Evolutionary conservation across 1,140 invertebrate genomes (phyloP), one percentile per base, ranked within the genome.

Genomic region (Anastrepha obliqua): DNA sequence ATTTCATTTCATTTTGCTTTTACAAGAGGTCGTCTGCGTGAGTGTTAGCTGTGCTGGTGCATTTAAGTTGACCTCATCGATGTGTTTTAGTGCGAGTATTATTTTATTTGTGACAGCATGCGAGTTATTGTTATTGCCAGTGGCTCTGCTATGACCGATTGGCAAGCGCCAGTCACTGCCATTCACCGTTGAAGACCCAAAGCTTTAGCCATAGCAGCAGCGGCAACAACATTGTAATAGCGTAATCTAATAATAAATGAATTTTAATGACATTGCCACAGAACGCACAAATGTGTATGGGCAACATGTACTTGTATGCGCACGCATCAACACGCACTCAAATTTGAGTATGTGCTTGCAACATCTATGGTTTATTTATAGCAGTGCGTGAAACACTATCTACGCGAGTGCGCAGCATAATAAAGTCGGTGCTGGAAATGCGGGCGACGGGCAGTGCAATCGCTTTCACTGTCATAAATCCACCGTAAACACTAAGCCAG

Each of bases 241-340:
- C 44, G 44, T 81, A 81, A 81, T 81, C 44, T 81, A 81, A 81
- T 81, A 81, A 81, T 81, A 81, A 81, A 81, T 81, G 44, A 81
- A 81, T 81, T 81, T 81, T 81, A 81, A 51, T 81, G 74, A 81
- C 60, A 62, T 62, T 62, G n/a, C 60, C 60, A n/a, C 4, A 62
- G 2, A 62, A 62, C 60, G 60, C n/a, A 62, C 60, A 62, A 62
- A 17, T 17, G 60, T 62, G 15, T 17, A 62, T 17, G 4, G 3
- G 2, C 15, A 62, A 62, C 47, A 20, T 9, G 44, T 42, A 55
- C 17, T n/a, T n/a, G 13, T 51, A 78, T 29, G 8, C 13, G 42
- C 2, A 7, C 51, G 51, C 51, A 39, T 78, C 39, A 47, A 74
- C 47, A 17, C 8, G 60, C 15, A 62, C 60, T 62, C n/a, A 8